A percentile compares a stretch with the other conserved stretches of the same genome.
phyloP scores from a whole-genome alignment of 2,888 invertebrate genomes.

The Apodemia zela region DNA sequence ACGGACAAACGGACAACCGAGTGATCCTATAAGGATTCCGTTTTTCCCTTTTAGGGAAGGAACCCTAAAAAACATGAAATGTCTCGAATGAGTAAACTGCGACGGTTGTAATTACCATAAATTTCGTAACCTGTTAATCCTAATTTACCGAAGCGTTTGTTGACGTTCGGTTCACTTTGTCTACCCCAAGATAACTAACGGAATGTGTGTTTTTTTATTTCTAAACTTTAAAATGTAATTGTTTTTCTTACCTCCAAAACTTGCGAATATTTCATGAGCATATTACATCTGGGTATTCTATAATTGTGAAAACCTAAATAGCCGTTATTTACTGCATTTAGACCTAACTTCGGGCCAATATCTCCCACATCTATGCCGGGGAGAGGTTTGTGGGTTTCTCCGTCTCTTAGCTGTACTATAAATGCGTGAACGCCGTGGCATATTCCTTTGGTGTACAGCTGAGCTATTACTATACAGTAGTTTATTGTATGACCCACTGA shows the following conservation, averaged over 20 bases:
- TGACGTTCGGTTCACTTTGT: too few relatives aligned
- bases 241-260: conserved; percentile 79
- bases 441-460: conserved; percentile 89
- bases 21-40: too few relatives aligned
- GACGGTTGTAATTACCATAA: too few relatives aligned
- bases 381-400: conserved; percentile 91
- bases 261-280: conserved; percentile 96
- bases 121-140: too few relatives aligned
- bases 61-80: too few relatives aligned
- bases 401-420: conserved; percentile 93
- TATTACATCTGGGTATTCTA: conserved; percentile 90
- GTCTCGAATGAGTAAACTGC: too few relatives aligned
- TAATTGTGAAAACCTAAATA: conserved; percentile 92
- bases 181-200: too few relatives aligned
- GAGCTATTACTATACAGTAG: conserved; percentile 94
- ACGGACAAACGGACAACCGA: too few relatives aligned
- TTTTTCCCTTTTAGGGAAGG: too few relatives aligned
- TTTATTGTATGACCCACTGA: conserved; percentile 97
- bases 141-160: too few relatives aligned
- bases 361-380: conserved; percentile 95
- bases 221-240: too few relatives aligned
- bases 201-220: too few relatives aligned
- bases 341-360: conserved; percentile 95
- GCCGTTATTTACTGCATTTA: conserved; percentile 94
- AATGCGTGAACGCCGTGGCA: conserved; percentile 95